Base-by-base conservation (phyloP, 2,888 invertebrate species). In the Diloba caeruleocephala region DNA sequence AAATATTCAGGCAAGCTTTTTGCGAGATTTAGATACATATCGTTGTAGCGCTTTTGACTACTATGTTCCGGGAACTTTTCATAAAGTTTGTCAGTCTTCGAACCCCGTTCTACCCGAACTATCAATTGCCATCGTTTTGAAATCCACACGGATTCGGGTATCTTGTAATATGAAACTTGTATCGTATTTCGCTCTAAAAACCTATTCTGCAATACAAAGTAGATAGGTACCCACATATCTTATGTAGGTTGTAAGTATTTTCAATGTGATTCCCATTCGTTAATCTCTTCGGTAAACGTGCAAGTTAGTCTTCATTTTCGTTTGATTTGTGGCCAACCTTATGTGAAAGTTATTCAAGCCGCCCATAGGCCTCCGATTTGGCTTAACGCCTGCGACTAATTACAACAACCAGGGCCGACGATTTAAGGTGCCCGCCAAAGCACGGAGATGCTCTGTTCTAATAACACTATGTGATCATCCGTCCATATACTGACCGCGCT, bases 121-220 rank as follows among this genome's bases (percentile, higher is more conserved):
- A 71, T 71, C 71, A 71, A 71, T 71, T 71, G 74, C 55, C 71
- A 74, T 71, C 71, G 58, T 71, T 71, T 66, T 71, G 55, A 57
- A 60, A 74, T 74, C 46, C 63, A 71, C 71, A 71, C 71, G 71
- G 43, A 67, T 59, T 46, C 53, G 33, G 50, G 36, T 53, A 50
- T 59, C 68, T 71, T 74, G 38, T 59, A 44, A 44, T 44, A 48
- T 41, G 51, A 60, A 59, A 71, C 50, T 54, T 26, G 66, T 71
- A 56, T 56, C 44, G 65, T 64, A 57, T 44, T 64, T 65, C 46
- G 21, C 38, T 48, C 42, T 49, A 58, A 42, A 57, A 51, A 44
- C 17, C 13, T 51, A 34, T 57, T 52, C 46, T 43, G 71, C 25
- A 33, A 48, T 41, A 41, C 21, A 32, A 6, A 48, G 12, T 26